phyloP scores from a whole-genome alignment of 2,888 invertebrate genomes.

The Endomychus coccineus region DNA sequence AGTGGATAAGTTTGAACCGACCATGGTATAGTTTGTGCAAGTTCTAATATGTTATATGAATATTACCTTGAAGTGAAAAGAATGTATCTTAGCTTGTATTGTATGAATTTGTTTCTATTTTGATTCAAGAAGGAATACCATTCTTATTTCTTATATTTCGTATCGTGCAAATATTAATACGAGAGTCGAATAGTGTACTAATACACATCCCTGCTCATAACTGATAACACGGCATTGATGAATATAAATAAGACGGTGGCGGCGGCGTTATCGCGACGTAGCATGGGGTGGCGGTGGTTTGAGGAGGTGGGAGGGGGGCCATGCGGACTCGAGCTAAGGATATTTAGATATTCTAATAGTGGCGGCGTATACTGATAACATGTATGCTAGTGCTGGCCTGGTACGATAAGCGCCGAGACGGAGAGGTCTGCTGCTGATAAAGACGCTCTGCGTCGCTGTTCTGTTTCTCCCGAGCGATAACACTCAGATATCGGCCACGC shows the following conservation, averaged over 20 bases:
- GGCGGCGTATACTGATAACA: conserved; percentile 43
- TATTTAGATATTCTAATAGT: conserved; percentile 47
- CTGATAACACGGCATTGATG: conserved; percentile 45
- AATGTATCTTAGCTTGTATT: too few species aligned
- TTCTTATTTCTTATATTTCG: too few species aligned
- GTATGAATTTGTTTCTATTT: too few species aligned
- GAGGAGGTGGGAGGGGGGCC: conserved; percentile 22
- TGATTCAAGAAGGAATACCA: too few species aligned
- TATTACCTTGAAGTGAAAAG: too few species aligned
- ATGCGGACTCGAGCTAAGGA: conserved; percentile 38
- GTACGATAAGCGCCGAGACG: conserved; percentile 41
- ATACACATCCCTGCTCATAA: conserved; percentile 42
- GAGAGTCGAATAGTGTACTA: too few species aligned
- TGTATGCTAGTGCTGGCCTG: conserved; percentile 42
- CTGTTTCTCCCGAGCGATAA: conserved; percentile 37
- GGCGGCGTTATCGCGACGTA: conserved; percentile 39
- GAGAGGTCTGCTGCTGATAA: conserved; percentile 42
- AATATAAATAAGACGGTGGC: conserved; percentile 44
- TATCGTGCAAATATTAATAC: too few species aligned
- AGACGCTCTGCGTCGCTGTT: conserved; percentile 42
- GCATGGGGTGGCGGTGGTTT: conserved; percentile 31
- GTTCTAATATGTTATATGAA: too few species aligned
- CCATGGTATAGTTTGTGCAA: too few species aligned
- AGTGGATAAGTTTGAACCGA: too few species aligned
- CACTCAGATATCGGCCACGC: conserved; percentile 36